Evolutionary conservation across 2,797 vertebrate species (phyloP), one percentile per base, ranked within the genome.

Genomic region (Cirrhinus molitorella): DNA sequence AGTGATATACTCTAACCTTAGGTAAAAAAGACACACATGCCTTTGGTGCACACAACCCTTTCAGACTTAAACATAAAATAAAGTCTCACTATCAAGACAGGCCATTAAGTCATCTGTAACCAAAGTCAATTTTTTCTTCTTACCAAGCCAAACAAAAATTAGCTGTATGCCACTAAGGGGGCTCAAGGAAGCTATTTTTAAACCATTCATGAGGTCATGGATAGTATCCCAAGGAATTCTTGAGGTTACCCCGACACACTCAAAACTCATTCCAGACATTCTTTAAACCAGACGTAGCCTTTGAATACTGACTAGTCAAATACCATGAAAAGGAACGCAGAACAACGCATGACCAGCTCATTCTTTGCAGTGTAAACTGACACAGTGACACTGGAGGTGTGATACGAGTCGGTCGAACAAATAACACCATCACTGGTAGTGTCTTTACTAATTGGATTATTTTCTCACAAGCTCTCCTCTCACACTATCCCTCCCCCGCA

Each of bases 191-290:
- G 16, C 21, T 61, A 83, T 40, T 78, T 83, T 61, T 61, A 63
- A 78, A 71, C 21, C 16, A 61, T 74, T 70, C 28, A 49, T 67
- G 63, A 67, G 70, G 57, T 82, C 71, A 82, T 55, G 34, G 9
- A 28, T 76, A 76, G 7, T 5, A 37, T 34, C 12, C 11, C 65
- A 43, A 47, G 21, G n/a, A 51, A 78, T 82, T 53, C 23, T 63
- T 74, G 51, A 76, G 68, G 71, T 67, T 59, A 31, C 17, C 10
- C 75, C 11, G 47, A 17, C 71, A 79, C n/a, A 12, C 80, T 31
- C 47, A 1, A 37, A 37, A 1, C 16, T 34, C 88, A 91, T 93
- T 92, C 89, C 86, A 75, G 37, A 47, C 67, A 93, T 93, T 92
- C 90, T 87, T 74, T 75, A 76, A 70, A 76, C 37, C 19, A 77